Percentiles rank a stretch among this genome's conserved stretches.
Conservation (phyloP, 2,888 invertebrate genomes). For the Lacanobia wlatinum region DNA sequence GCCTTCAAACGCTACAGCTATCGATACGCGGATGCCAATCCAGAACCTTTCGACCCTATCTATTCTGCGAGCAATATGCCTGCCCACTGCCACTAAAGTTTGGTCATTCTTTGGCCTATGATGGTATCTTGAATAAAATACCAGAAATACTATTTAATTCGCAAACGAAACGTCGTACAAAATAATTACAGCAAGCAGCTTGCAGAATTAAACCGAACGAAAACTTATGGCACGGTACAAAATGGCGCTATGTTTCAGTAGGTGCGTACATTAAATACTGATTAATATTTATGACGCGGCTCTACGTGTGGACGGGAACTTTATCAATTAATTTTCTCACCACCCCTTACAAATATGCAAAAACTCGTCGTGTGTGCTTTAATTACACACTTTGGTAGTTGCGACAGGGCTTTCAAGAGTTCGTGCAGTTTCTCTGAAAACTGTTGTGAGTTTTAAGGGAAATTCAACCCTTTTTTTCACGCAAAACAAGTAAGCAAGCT, state of each 20-base stretch:
- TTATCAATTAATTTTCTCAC: conserved; percentile 77
- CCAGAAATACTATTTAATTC: not conserved
- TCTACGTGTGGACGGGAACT: conserved; percentile 71
- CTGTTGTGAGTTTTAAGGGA: not conserved
- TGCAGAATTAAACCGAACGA: conserved; percentile 5
- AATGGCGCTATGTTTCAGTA: conserved; percentile 55
- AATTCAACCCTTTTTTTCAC: not conserved
- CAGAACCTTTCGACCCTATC: not conserved
- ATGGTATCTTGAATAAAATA: not conserved
- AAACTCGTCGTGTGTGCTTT: conserved; percentile 65
- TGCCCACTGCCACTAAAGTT: not conserved
- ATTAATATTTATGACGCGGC: conserved; percentile 75
- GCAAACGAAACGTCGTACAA: conserved; percentile 6
- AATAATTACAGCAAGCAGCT: conserved; percentile 27
- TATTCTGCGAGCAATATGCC: not conserved
- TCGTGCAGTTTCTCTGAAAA: not conserved
- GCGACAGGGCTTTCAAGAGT: conserved; percentile 17
- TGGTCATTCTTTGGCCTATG: not conserved
- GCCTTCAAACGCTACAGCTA: not conserved
- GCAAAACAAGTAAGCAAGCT: not conserved
- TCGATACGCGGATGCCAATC: not conserved
- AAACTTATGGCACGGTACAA: conserved; percentile 40
- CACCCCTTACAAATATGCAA: conserved; percentile 70
- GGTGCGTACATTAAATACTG: conserved; percentile 66
- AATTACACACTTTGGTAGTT: conserved; percentile 53